Evolutionary conservation across 2,113 vertebrate species (phyloP).

Genomic region (Phyllopteryx taeniolatus): DNA sequence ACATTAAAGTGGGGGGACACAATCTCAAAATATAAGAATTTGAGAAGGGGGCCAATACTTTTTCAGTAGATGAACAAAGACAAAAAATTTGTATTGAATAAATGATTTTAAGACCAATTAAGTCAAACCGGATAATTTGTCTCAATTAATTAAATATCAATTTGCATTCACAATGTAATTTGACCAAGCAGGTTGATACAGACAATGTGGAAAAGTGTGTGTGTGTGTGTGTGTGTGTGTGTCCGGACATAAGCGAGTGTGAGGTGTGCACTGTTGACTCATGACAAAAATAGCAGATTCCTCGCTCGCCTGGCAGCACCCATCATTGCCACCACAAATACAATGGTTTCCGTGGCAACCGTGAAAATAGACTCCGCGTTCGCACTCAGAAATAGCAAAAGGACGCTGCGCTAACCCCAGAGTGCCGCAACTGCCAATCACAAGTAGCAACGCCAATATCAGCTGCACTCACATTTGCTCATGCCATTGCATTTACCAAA

Average conservation of each 20-base stretch:
- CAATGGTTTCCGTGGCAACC: constrained; percentile 81
- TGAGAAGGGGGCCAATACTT: too few species aligned
- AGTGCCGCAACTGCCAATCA: constrained; percentile 58
- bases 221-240: constrained; percentile 4
- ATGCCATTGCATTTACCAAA: constrained; percentile 45
- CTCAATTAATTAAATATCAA: not conserved
- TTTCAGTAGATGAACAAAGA: too few species aligned
- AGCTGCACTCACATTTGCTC: constrained; percentile 39
- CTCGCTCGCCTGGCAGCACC: constrained; percentile 72
- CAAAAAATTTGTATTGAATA: too few species aligned
- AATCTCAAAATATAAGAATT: too few species aligned
- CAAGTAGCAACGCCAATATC: constrained; percentile 50
- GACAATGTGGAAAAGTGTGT: not conserved
- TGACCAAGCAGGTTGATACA: not conserved
- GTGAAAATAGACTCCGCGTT: constrained; percentile 76
- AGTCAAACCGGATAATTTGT: too few species aligned
- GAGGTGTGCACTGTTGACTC: constrained; percentile 70
- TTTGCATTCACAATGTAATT: not conserved
- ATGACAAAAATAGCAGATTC: constrained; percentile 79
- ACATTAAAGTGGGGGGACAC: too few species aligned
- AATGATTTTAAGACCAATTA: too few species aligned
- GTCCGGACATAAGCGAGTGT: constrained; percentile 19
- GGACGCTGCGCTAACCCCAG: constrained; percentile 57
- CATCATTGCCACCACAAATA: constrained; percentile 76
- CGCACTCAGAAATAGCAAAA: constrained; percentile 69